Base-by-base conservation (phyloP, 2,888 invertebrate species). In the Eremobia ochroleuca region DNA sequence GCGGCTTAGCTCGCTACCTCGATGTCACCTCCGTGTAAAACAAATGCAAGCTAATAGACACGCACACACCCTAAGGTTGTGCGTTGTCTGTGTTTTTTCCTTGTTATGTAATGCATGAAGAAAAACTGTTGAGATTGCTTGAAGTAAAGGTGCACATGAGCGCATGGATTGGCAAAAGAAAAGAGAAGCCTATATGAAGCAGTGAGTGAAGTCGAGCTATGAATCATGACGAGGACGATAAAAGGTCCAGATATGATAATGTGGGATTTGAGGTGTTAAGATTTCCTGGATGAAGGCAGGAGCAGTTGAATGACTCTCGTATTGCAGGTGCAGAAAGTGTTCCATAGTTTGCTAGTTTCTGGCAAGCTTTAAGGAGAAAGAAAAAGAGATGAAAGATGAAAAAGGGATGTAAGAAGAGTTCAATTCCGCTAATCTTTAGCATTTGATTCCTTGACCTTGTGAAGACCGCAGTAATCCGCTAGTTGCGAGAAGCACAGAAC, bases 101-200 rank as follows among this genome's bases (percentile, higher is more conserved):
- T n/a, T 31, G 21, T 34, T 61, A 31, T 34, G 11, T 61, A 5
- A 31, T 5, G n/a, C 2, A 58, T 28, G 31, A 0, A 25, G 65
- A 8, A n/a, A 40, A 52, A 37, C 65, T 77, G 43, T 69, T 69
- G 40, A 62, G 8, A 46, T 55, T 70, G 62, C 25, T 70, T 46
- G 15, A 40, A 61, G 25, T n/a, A 13, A 64, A 40, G 15, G 4
- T 37, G 13, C 13, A 34, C 15, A 34, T 62, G 2, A 28, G 58
- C 15, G 2, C 15, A 6, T 28, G 6, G 58, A 58, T 58, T 6
- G 6, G 2, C 0, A 28, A 6, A 58, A 28, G 15, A 18, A 28
- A 28, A 28, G 15, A 28, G 15, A 15, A 28, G 58, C 15, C 58
- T 58, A 2, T 6, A 15, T 15, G 15, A 0, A 55, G 55, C 15